phyloP scores from a whole-genome alignment of 2,797 vertebrate species.

The Corythornis leucogaster region DNA sequence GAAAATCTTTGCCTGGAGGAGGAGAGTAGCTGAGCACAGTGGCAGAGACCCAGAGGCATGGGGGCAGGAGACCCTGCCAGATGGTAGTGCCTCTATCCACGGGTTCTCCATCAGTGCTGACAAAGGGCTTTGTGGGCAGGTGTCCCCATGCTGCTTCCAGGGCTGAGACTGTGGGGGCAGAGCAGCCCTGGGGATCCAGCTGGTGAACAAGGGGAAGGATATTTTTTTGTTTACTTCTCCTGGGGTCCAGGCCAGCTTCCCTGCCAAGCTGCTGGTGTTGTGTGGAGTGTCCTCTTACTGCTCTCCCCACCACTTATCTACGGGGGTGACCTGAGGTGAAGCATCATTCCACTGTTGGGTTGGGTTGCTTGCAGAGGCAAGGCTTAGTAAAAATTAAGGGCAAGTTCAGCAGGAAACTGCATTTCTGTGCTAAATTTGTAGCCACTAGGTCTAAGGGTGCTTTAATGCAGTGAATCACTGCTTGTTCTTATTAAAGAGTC shows the following conservation, averaged over 20 bases:
- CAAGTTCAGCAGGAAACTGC: not conserved
- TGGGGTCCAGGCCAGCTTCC: not conserved
- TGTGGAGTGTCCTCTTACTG: not conserved
- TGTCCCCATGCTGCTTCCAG: fast-evolving
- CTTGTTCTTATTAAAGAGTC: not conserved
- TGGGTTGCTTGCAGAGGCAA: not conserved
- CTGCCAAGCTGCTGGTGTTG: fast-evolving
- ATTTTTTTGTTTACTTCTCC: not conserved
- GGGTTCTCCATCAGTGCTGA: not conserved
- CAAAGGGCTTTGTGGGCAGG: fast-evolving
- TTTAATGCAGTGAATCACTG: slow-evolving; percentile 4
- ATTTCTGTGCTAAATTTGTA: slow-evolving; percentile 20
- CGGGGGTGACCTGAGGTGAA: not conserved
- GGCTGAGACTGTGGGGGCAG: not conserved
- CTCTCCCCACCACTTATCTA: fast-evolving
- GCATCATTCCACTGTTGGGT: not conserved
- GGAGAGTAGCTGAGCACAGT: not conserved
- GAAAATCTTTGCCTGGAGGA: slow-evolving; percentile 2
- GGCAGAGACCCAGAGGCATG: not conserved
- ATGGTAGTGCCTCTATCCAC: fast-evolving
- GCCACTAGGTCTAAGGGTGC: not conserved
- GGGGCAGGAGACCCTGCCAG: not conserved
- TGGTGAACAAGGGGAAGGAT: not conserved
- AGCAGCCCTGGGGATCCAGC: not conserved
- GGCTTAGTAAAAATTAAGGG: not conserved